These are phyloP conservation scores for Turritopsis rubra DNA, from an alignment of 30 jellyfish, hydroid and myxozoan genomes.

Conservation along the genomic window DNA sequence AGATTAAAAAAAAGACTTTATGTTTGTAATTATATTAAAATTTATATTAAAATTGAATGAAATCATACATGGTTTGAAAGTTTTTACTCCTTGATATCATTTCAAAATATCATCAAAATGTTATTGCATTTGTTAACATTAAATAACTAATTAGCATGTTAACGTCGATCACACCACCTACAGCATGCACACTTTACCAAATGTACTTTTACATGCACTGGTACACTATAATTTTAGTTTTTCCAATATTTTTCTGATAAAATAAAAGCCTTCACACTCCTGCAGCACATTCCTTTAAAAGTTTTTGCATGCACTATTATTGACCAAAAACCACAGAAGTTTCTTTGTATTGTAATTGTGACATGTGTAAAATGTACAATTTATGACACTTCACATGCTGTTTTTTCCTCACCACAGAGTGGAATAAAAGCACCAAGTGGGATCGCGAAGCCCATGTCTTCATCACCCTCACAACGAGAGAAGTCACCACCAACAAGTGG, in stretches of 20 bases:
- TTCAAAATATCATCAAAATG: too few relatives aligned
- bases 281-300: neutral
- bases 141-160: neutral
- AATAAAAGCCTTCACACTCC: neutral
- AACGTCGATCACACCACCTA: neutral
- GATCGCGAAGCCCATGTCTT: neutral
- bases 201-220: neutral
- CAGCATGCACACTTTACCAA: neutral
- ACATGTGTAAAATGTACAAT: neutral
- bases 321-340: neutral
- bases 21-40: too few relatives aligned
- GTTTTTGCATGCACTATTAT: neutral
- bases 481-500: conserved; percentile 10
- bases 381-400: neutral
- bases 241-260: too few relatives aligned
- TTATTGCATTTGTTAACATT: too few relatives aligned
- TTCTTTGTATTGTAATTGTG: neutral
- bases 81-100: too few relatives aligned
- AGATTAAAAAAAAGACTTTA: too few relatives aligned
- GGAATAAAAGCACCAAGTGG: conserved; percentile 12
- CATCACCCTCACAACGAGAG: conserved; percentile 3
- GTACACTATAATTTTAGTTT: too few relatives aligned
- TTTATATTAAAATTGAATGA: too few relatives aligned
- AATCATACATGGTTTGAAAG: too few relatives aligned
- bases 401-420: conserved; percentile 7